These are phyloP conservation scores for Cheilosia impressa DNA, from an alignment of 2,888 invertebrate genomes.

Conservation along the genomic window DNA sequence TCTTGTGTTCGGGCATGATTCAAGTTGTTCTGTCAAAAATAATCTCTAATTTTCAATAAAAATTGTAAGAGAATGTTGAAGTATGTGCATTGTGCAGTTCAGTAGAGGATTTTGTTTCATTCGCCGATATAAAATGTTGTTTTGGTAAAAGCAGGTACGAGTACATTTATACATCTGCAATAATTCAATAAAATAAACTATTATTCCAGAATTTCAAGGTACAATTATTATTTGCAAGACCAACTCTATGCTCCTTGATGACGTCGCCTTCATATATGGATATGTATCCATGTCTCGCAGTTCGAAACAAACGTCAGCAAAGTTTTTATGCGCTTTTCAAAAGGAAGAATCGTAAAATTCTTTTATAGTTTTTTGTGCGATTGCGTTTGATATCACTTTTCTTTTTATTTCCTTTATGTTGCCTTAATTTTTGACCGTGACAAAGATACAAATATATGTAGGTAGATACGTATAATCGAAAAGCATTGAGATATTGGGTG, in stretches of 20 bases:
- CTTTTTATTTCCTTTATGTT: conserved; percentile 49
- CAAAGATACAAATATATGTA: conserved; percentile 36
- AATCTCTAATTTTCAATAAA: conserved; percentile 18
- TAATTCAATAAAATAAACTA: not conserved
- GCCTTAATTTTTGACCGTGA: conserved; percentile 49
- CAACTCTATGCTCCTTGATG: conserved; percentile 2
- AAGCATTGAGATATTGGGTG: conserved; percentile 23
- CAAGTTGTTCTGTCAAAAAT: conserved; percentile 1
- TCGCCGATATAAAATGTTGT: not conserved
- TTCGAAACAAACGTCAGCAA: conserved; percentile 47
- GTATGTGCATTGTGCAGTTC: too few species aligned
- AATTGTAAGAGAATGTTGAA: not conserved
- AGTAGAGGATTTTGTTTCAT: not conserved
- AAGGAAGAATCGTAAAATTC: conserved; percentile 69
- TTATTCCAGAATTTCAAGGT: conserved; percentile 13
- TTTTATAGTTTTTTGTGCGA: conserved; percentile 69
- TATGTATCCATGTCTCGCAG: not conserved
- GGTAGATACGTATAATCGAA: conserved; percentile 6
- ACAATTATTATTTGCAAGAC: conserved; percentile 22
- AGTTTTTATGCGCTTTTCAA: conserved; percentile 53
- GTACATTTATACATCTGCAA: not conserved
- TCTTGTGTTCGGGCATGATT: not conserved
- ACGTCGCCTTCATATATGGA: conserved; percentile 6
- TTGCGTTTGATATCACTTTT: conserved; percentile 67
- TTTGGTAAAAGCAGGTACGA: not conserved